Evolutionary conservation across 2,888 invertebrate species (phyloP), one percentile per base, ranked within the genome.

Genomic region (Eustalomyia histrio): DNA sequence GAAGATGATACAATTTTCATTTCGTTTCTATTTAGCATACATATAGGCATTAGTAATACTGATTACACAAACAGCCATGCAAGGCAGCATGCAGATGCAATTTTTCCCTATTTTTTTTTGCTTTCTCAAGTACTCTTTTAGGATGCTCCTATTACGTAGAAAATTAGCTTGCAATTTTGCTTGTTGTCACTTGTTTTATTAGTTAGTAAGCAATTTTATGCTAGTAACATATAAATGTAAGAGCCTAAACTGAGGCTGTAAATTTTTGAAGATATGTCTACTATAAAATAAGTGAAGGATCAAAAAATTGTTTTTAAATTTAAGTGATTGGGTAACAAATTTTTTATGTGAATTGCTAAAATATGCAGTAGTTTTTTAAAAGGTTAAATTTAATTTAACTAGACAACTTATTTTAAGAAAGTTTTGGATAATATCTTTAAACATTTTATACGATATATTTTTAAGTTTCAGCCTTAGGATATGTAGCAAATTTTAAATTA

Each of bases 91-190:
- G 39, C 14, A 14, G 14, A n/a, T 61, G 29, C 29, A 17, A 29
- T 47, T 8, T 17, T 69, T n/a, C 7, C 18, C 18, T 16, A n/a
- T 52, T 60, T 53, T n/a, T 14, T 29, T 21, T 18, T 24, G 35
- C 58, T 17, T 16, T 33, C 16, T 50, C 58, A n/a, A 17, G 58
- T 52, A 52, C 24, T 53, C 52, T 18, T 17, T 29, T 29, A 53
- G 60, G 52, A 67, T 74, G 52, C 52, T 50, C 21, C 14, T 67
- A 53, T 60, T 39, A 29, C n/a, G 55, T 39, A 4, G 18, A 16
- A 68, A 65, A 71, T 71, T 60, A 71, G 43, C 71, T 60, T 29
- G 39, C 71, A 71, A 65, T 60, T n/a, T n/a, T 78, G 35, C 53
- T 60, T 78, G 29, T 71, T 68, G 43, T 17, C 58, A 63, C 39